phyloP scores from a whole-genome alignment of 2,797 vertebrate genomes.

The Diplodus sargus region DNA sequence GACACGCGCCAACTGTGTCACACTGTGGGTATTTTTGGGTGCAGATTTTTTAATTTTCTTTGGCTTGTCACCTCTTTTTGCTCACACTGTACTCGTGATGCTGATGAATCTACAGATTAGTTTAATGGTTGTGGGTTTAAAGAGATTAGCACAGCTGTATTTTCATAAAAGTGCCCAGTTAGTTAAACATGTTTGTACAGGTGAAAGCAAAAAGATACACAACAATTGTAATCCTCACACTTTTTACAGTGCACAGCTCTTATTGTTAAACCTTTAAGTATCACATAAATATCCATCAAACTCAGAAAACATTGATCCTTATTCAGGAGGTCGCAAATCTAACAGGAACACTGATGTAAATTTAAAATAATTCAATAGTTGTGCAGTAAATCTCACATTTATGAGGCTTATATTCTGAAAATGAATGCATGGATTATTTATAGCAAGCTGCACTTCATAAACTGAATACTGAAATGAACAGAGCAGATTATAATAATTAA shows the following conservation, averaged over 20 bases:
- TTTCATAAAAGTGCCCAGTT: conserved; percentile 29
- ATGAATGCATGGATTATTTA: not conserved
- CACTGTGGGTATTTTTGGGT: conserved; percentile 29
- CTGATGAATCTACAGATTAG: conserved; percentile 59
- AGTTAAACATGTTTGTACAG: conserved; percentile 43
- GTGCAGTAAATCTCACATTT: not conserved
- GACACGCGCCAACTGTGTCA: conserved; percentile 24
- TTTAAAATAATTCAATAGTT: not conserved
- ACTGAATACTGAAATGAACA: not conserved
- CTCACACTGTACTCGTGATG: conserved; percentile 30
- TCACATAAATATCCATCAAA: conserved; percentile 4
- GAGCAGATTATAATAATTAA: not conserved
- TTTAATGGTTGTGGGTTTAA: conserved; percentile 50
- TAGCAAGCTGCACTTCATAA: not conserved
- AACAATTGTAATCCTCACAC: not conserved
- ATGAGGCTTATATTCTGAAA: not conserved
- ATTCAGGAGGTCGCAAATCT: not conserved
- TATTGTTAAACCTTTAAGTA: not conserved
- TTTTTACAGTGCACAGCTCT: not conserved
- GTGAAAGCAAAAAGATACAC: conserved; percentile 33
- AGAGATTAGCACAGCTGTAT: conserved; percentile 48
- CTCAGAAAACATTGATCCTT: not conserved
- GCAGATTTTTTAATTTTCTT: conserved; percentile 13
- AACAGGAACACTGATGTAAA: too few relatives aligned
- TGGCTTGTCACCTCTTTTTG: conserved; percentile 32